Conservation (phyloP, 2,888 invertebrate genomes). For the Himalopsyche kuldschensis region DNA sequence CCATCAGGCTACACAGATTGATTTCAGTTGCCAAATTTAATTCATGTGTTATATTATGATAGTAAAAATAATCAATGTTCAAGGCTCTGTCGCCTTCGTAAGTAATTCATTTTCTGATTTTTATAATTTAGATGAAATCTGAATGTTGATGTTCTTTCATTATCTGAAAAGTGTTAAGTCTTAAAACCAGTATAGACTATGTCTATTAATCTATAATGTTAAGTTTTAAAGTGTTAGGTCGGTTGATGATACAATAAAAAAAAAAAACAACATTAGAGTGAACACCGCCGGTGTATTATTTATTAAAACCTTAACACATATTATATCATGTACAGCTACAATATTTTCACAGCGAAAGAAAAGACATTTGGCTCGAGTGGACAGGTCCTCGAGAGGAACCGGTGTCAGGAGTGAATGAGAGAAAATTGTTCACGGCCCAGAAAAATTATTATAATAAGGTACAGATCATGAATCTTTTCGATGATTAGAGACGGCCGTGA, state of each 20-base stretch:
- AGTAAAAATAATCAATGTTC: too few relatives aligned
- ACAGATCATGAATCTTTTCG: neutral
- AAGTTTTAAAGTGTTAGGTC: constrained; percentile 34
- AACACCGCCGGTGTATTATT: constrained; percentile 26
- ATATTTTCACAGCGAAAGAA: neutral
- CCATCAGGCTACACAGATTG: too few relatives aligned
- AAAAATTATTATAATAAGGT: neutral
- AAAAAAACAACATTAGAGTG: constrained; percentile 33
- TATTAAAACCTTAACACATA: neutral
- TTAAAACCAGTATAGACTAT: constrained; percentile 37
- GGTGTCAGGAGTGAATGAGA: neutral
- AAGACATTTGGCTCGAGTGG: neutral
- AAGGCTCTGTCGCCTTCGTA: neutral
- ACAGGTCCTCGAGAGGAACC: neutral
- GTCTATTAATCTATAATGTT: constrained; percentile 37
- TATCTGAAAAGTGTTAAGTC: constrained; percentile 29
- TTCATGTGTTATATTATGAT: too few relatives aligned
- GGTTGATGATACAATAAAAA: constrained; percentile 37
- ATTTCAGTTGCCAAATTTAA: too few relatives aligned
- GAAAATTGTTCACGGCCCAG: neutral
- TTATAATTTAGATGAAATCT: constrained; percentile 24
- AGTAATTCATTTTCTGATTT: neutral
- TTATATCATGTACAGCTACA: neutral
- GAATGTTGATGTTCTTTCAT: constrained; percentile 30
- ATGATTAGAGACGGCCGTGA: neutral